Base-by-base conservation (phyloP, 2,113 vertebrate species). In the Progne subis region DNA sequence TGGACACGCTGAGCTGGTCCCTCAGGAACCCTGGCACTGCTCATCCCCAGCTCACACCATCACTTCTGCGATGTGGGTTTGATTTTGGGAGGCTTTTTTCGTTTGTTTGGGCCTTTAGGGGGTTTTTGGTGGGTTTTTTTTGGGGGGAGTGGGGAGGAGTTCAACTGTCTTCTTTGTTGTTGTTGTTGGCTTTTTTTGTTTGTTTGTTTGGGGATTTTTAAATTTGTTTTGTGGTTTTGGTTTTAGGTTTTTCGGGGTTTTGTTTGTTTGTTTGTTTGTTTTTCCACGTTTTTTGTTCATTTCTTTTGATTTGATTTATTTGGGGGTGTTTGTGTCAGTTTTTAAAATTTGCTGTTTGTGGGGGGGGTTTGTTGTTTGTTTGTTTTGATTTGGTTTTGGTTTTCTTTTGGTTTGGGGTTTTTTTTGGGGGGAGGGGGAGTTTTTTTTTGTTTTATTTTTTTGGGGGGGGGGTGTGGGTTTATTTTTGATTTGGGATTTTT, bases 41-140 rank as follows among this genome's bases (percentile, higher is more conserved):
- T 57, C 52, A 47, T 16, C 15, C 60, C 15, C 37, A 26, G 31
- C 69, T 78, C 71, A 19, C 61, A 47, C 5, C 0, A 29, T 20
- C 57, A 11, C 8, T 9, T 29, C 32, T 70, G 17, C 43, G n/a
- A 12, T 0, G 0, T 12, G 41, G 14, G 4, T 31, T 81, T 44
- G 44, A 8, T 20, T n/a, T 50, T 26, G 1, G 32, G 19, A 2
- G 3, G 5, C 4, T 63, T n/a, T 37, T 31, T 19, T 28, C 14
- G 1, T 20, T 68, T 49, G 2, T 29, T 15, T 29, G 4, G 18
- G 12, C 9, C 18, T 26, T 32, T 37, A 8, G 17, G 17, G 7
- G 5, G 17, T 11, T 43, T 43, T n/a, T 19, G 5, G 12, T 50
- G 11, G 5, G 7, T 11, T 46, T 32, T 32, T 32, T 32, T 37